phyloP scores from a whole-genome alignment of 2,888 invertebrate genomes.

The Pammene fasciana region DNA sequence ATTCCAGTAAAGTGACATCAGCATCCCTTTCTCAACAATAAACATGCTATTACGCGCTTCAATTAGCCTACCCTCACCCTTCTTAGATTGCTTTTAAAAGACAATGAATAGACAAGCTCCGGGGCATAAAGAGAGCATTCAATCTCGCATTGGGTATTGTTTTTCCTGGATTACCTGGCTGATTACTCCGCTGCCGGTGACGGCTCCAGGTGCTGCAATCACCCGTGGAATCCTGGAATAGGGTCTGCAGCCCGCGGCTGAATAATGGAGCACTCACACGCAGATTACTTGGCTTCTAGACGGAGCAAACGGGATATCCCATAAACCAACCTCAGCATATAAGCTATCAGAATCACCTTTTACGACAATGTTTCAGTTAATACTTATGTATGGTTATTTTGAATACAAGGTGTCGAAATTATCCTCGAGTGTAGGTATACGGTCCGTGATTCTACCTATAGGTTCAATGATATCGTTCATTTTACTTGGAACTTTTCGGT shows the following conservation, averaged over 20 bases:
- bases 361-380: no score
- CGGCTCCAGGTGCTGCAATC: slow-evolving; percentile 65
- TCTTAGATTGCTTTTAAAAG: slow-evolving; percentile 37
- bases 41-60: slow-evolving; percentile 10
- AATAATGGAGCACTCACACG: slow-evolving; percentile 68
- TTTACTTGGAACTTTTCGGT: no score
- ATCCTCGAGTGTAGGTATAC: no score
- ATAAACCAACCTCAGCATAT: no score
- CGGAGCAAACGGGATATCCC: background rate
- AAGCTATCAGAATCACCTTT: no score
- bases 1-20: slow-evolving; percentile 36
- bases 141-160: slow-evolving; percentile 62
- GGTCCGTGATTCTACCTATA: no score
- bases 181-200: slow-evolving; percentile 69
- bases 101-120: slow-evolving; percentile 33
- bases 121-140: slow-evolving; percentile 46
- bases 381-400: no score
- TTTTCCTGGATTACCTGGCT: slow-evolving; percentile 75
- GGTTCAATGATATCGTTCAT: no score
- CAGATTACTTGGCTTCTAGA: slow-evolving; percentile 1
- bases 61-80: slow-evolving; percentile 34
- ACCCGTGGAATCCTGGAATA: slow-evolving; percentile 61
- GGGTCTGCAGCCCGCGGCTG: slow-evolving; percentile 63
- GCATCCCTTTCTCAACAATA: background rate
- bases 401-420: no score